Evolutionary conservation across 2,888 invertebrate genomes (phyloP).

Genomic region (Chironomus tentans): DNA sequence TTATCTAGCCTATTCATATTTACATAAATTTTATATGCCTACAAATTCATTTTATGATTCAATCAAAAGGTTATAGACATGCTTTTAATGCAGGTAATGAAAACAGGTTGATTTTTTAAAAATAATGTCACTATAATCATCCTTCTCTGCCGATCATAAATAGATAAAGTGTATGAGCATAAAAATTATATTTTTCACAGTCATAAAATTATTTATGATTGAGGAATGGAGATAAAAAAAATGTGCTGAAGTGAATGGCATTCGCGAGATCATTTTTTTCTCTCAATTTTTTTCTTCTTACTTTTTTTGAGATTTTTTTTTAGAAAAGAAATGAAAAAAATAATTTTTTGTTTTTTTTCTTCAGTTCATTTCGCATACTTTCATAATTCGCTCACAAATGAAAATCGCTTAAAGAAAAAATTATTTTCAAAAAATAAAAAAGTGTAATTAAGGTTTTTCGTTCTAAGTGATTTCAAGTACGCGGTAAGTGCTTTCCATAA

Average conservation of each 20-base stretch:
- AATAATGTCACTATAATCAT: background rate
- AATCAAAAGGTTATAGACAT: too few relatives aligned
- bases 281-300: background rate
- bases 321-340: background rate
- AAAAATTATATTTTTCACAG: background rate
- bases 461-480: constrained; percentile 22
- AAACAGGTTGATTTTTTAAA: background rate
- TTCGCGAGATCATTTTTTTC: background rate
- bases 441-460: constrained; percentile 7
- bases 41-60: too few relatives aligned
- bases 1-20: background rate
- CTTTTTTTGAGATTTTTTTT: background rate
- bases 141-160: background rate
- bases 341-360: background rate
- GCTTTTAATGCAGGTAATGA: background rate
- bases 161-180: background rate
- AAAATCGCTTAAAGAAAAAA: background rate
- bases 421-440: background rate
- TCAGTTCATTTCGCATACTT: constrained; percentile 26
- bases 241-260: background rate
- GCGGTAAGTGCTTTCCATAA: constrained; percentile 9
- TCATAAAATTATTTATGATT: background rate
- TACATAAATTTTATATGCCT: background rate
- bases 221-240: too few relatives aligned
- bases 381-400: constrained; percentile 19